Base-by-base conservation (phyloP, 2,797 vertebrate species). In the Stomatorhinus walkeri region DNA sequence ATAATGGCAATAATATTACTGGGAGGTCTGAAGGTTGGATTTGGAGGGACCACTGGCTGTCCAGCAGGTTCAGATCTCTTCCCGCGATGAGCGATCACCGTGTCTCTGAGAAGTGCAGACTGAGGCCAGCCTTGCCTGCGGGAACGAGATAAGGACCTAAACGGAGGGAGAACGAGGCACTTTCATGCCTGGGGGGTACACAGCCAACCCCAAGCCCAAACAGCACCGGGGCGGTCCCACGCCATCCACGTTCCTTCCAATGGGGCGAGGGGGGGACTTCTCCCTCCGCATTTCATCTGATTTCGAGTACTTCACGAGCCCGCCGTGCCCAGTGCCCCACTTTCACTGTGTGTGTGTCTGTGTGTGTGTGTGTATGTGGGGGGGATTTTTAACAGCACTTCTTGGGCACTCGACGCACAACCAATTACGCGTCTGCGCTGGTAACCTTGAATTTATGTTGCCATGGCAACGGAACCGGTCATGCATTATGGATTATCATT, bases 401-500 rank as follows among this genome's bases (percentile, higher is more conserved):
- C 97, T 97, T 96, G 97, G 96, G 97, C 95, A 95, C 97, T 97
- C 97, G 96, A 93, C 96, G 97, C 96, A 95, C 97, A 97, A 97
- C 98, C 98, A 99, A 99, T 99, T 99, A 99, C 97, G 97, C 96
- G 95, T 98, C 98, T 97, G 97, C 97, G 98, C 97, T 96, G 96
- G 98, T 98, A 99, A 99, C 98, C 98, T 99, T 99, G 98, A 99
- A 99, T 99, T 99, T 99, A 98, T 98, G 98, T 99, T 97, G 95
- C 98, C 97, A 99, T 99, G 97, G 97, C 89, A 96, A 99, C 97
- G 96, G 94, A 97, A 97, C 96, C 97, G 97, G 98, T 98, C 97
- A 99, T 99, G 98, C 98, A 99, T 99, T 99, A 99, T 99, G 97
- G 97, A 99, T 99, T 97, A 98, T 97, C 97, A 98, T 99, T 99